phyloP scores from a whole-genome alignment of 2,797 vertebrate species.

The Channallabes apus region DNA sequence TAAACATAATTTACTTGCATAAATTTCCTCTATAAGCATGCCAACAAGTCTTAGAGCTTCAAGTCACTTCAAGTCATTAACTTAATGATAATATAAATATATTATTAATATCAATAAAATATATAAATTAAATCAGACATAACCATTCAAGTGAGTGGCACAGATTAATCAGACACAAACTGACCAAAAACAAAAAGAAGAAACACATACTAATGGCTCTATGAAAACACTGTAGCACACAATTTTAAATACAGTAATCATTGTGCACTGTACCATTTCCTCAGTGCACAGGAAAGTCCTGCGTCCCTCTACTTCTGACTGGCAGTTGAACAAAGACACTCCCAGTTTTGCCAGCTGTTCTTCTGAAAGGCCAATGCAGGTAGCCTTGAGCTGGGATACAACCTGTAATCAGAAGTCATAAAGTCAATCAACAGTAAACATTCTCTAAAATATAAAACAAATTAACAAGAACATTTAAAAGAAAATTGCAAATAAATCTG shows the following conservation, averaged over 20 bases:
- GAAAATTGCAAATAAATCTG: neutral
- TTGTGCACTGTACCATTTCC: conserved; percentile 36
- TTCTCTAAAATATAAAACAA: neutral
- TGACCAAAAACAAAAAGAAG: neutral
- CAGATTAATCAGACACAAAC: neutral
- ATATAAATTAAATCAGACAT: too few species aligned
- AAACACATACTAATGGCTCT: neutral
- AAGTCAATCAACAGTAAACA: neutral
- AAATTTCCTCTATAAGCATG: neutral
- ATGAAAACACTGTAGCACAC: neutral
- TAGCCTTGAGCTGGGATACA: conserved; percentile 64
- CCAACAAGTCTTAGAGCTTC: neutral
- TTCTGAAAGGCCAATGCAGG: conserved; percentile 72
- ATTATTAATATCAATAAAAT: too few species aligned
- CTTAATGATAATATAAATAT: too few species aligned
- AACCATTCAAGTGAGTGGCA: neutral
- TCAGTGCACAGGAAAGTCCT: conserved; percentile 69
- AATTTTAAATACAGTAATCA: neutral
- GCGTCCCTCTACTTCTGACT: conserved; percentile 72
- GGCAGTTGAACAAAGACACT: conserved; percentile 77
- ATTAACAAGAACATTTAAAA: neutral
- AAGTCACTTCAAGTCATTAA: neutral
- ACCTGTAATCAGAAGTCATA: conserved; percentile 64
- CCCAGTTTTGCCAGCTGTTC: conserved; percentile 79
- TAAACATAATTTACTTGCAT: neutral